Evolutionary conservation across 2,888 invertebrate genomes (phyloP), one percentile per base, ranked within the genome.

Genomic region (Troides helena): DNA sequence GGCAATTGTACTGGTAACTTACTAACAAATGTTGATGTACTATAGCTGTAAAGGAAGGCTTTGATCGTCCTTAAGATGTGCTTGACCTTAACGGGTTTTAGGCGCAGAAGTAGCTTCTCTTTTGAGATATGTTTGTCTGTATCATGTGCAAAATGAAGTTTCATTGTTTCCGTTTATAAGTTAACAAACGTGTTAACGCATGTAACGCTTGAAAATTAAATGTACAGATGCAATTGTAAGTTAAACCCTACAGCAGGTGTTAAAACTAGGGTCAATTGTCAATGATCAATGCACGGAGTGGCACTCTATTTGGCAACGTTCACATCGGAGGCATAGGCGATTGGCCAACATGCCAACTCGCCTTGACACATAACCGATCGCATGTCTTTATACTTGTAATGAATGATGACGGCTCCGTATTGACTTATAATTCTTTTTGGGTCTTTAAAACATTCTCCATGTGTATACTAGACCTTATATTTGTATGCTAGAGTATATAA

Each of bases 361-460:
- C 78, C 78, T 78, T 77, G 78, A 75, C 77, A 76, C 74, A 73
- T 73, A 75, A 76, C 64, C 57, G 70, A 73, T 70, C 72, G 73
- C 69, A 68, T 72, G 72, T 74, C 72, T 74, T 71, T 71, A 74
- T 72, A 72, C 72, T 71, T 61, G 74, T 73, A 74, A 73, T 75
- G 73, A 74, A 71, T 71, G 73, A 73, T 72, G 69, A 60, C 63
- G 66, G 50, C 57, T 62, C 25, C 53, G 57, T 70, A 70, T 63
- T 58, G 70, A 70, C 64, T 64, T 67, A 63, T 62, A 59, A 67
- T 66, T 63, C 53, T 59, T 6, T 56, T 43, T 50, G 43, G 25
- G 39, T 59, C 62, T 62, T 56, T 67, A 21, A 36, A 62, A 50
- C 30, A 50, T 6, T 43, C 23, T 8, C 23, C 1, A 17, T 39